Percentiles rank a stretch among this genome's conserved stretches.
Conservation (phyloP, 2,888 invertebrate genomes). For the Scaptomyza tumidula region DNA sequence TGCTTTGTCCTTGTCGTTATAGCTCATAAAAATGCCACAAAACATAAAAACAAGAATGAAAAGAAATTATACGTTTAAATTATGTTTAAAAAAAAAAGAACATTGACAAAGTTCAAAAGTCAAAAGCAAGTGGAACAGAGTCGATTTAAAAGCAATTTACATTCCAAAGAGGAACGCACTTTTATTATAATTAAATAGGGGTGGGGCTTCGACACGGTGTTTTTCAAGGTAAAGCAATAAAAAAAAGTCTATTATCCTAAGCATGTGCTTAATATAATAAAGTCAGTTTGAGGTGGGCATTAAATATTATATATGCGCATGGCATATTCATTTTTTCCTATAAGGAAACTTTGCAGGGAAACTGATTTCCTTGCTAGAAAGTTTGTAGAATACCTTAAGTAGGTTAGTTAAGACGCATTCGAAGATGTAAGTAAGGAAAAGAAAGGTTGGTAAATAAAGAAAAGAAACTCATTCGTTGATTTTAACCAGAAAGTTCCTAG, state of each 20-base stretch:
- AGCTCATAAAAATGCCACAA: slow-evolving; percentile 63
- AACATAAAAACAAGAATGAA: slow-evolving; percentile 9
- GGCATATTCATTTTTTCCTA: too few relatives aligned
- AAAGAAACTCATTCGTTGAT: too few relatives aligned
- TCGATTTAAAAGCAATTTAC: slow-evolving; percentile 75
- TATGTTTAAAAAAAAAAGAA: neutral
- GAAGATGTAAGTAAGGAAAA: too few relatives aligned
- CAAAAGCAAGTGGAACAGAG: slow-evolving; percentile 48
- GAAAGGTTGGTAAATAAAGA: too few relatives aligned
- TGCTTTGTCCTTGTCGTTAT: slow-evolving; percentile 25
- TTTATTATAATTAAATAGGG: slow-evolving; percentile 72
- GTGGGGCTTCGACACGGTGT: neutral
- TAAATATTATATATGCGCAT: slow-evolving; percentile 2
- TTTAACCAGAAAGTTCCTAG: too few relatives aligned
- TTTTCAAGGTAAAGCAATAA: slow-evolving; percentile 13
- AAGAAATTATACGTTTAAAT: slow-evolving; percentile 9
- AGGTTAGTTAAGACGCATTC: too few relatives aligned
- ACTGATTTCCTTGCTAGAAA: neutral
- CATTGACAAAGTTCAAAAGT: slow-evolving; percentile 65
- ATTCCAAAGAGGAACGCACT: slow-evolving; percentile 65
- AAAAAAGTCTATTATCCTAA: slow-evolving; percentile 16
- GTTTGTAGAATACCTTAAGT: too few relatives aligned
- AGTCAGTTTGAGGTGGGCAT: neutral
- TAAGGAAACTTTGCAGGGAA: neutral
- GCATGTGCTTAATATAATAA: slow-evolving; percentile 7